phyloP scores from a whole-genome alignment of 2,888 invertebrate species.

The Drosophila tripunctata region DNA sequence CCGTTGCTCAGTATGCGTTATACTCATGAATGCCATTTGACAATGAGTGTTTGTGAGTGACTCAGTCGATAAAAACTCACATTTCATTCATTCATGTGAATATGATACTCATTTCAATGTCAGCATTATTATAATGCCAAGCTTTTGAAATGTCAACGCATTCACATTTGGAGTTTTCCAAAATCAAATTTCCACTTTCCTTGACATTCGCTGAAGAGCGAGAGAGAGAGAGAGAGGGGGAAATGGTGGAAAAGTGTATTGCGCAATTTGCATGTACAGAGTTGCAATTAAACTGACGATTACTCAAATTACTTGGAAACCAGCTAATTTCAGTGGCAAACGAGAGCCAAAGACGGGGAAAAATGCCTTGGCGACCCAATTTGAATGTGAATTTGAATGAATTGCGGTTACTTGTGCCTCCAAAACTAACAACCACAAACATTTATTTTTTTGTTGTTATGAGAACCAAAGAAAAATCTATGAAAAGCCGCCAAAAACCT shows the following conservation, averaged over 20 bases:
- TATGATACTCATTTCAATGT: conserved; percentile 11
- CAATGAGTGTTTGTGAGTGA: conserved; percentile 26
- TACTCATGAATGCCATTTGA: conserved; percentile 18
- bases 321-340: conserved; percentile 50
- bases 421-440: conserved; percentile 56
- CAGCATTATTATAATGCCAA: conserved; percentile 10
- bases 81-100: conserved; percentile 54
- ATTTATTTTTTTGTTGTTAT: conserved; percentile 55
- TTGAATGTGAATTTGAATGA: conserved; percentile 33
- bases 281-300: conserved; percentile 47
- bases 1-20: conserved; percentile 11
- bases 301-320: conserved; percentile 34
- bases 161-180: background rate
- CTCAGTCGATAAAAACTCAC: conserved; percentile 14
- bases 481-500: conserved; percentile 37
- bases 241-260: background rate
- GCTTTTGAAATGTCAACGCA: conserved; percentile 2
- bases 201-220: background rate
- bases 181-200: conserved; percentile 7
- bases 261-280: conserved; percentile 48
- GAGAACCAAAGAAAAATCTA: conserved; percentile 8
- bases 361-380: conserved; percentile 27
- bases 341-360: background rate
- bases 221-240: background rate
- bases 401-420: background rate